These are phyloP conservation scores for Ophion ellenae DNA, from an alignment of 2,888 invertebrate species.

Conservation along the genomic window DNA sequence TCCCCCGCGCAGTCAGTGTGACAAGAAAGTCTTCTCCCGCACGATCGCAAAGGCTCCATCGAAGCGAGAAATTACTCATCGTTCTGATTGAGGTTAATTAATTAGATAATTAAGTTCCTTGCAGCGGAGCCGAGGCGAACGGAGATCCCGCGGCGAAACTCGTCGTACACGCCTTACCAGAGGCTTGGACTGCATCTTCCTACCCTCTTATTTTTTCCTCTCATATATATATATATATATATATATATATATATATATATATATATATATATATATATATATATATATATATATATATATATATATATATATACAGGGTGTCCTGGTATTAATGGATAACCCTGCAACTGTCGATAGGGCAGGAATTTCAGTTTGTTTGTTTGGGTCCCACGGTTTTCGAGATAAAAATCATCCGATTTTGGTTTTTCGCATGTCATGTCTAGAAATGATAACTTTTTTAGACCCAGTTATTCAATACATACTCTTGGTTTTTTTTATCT, in stretches of 20 bases:
- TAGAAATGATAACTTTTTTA: too few relatives aligned
- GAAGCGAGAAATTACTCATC: constrained; percentile 84
- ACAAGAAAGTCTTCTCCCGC: constrained; percentile 81
- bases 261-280: too few relatives aligned
- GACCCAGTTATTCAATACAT: too few relatives aligned
- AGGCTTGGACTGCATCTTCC: constrained; percentile 47
- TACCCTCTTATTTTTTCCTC: constrained; percentile 6
- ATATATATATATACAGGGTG: too few relatives aligned
- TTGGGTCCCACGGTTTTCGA: too few relatives aligned
- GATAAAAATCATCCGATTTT: too few relatives aligned
- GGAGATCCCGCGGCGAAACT: constrained; percentile 56
- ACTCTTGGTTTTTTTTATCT: too few relatives aligned
- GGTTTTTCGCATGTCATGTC: too few relatives aligned
- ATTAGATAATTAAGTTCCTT: constrained; percentile 83
- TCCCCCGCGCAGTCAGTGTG: constrained; percentile 78
- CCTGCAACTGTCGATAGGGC: too few relatives aligned
- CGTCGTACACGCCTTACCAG: constrained; percentile 58
- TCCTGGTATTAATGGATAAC: too few relatives aligned
- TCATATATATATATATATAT: not conserved
- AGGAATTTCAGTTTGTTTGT: too few relatives aligned
- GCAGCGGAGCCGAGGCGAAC: constrained; percentile 71
- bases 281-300: too few relatives aligned
- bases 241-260: not conserved
- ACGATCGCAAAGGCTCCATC: constrained; percentile 81
- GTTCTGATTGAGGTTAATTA: constrained; percentile 84